These are phyloP conservation scores for Potamilus streckersoni DNA, from an alignment of 1,140 invertebrate species.

Conservation along the genomic window DNA sequence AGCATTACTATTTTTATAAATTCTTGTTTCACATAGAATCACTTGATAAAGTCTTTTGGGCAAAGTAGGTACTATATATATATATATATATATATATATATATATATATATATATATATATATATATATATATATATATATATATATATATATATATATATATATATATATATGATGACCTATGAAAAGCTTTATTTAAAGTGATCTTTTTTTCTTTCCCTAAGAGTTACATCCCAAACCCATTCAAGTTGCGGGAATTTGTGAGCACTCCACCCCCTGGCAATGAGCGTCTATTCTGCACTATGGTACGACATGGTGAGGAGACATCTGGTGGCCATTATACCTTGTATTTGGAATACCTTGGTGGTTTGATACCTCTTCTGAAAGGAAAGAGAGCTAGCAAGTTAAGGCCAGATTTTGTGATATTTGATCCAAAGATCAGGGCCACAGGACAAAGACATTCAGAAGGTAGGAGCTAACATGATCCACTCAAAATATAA, in stretches of 20 bases:
- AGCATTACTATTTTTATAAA: too few relatives aligned
- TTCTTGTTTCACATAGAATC: too few relatives aligned
- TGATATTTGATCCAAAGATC: conserved; percentile 90
- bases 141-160: too few relatives aligned
- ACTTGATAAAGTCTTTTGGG: too few relatives aligned
- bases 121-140: too few relatives aligned
- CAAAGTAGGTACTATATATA: too few relatives aligned
- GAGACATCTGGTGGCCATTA: conserved; percentile 85
- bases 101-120: too few relatives aligned
- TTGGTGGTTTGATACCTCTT: conserved; percentile 95
- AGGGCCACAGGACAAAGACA: conserved; percentile 33
- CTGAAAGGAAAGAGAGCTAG: conserved; percentile 95
- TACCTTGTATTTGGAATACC: conserved; percentile 93
- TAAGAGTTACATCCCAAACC: conserved; percentile 94
- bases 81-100: too few relatives aligned
- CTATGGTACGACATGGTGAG: conserved; percentile 94
- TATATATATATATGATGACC: too few relatives aligned
- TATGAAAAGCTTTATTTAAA: too few relatives aligned
- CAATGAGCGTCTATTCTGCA: conserved; percentile 90
- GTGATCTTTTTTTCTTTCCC: conserved; percentile 35
- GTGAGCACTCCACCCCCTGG: conserved; percentile 89
- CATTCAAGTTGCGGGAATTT: conserved; percentile 88
- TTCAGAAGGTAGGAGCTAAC: conserved; percentile 14
- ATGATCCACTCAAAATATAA: neutral
- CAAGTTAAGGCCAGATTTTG: conserved; percentile 97